phyloP scores from a whole-genome alignment of 2,888 invertebrate genomes.

The Tupiocoris notatus region DNA sequence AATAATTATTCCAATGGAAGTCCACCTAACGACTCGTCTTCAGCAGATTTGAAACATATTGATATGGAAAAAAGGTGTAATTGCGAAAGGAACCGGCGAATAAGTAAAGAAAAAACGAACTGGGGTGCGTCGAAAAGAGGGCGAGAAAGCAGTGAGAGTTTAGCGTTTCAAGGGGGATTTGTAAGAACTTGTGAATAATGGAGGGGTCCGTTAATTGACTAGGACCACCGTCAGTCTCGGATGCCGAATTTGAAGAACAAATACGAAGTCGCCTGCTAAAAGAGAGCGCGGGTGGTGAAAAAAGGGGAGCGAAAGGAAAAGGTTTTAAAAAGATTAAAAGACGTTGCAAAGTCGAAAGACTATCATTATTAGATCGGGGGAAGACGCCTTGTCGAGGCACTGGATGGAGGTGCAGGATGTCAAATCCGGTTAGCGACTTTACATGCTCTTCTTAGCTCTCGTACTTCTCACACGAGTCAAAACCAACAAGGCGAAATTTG shows the following conservation, averaged over 20 bases:
- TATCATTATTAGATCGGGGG: slow-evolving; percentile 18
- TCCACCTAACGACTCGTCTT: slow-evolving; percentile 2
- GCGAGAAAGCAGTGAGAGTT: not conserved
- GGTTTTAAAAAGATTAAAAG: slow-evolving; percentile 32
- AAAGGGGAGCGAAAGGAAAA: slow-evolving; percentile 8
- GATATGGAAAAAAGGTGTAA: slow-evolving; percentile 39
- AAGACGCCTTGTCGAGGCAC: not conserved
- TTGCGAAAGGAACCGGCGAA: slow-evolving; percentile 19
- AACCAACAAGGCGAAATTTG: not conserved
- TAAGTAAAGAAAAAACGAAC: slow-evolving; percentile 8
- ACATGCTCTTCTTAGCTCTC: too few relatives aligned
- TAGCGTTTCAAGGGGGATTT: slow-evolving; percentile 22
- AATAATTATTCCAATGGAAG: not conserved
- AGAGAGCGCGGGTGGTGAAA: not conserved
- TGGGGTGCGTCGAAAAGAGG: slow-evolving; percentile 3
- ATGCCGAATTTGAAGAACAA: slow-evolving; percentile 34
- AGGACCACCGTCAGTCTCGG: slow-evolving; percentile 1
- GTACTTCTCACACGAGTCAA: not conserved
- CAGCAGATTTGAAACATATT: slow-evolving; percentile 17
- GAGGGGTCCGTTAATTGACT: slow-evolving; percentile 34
- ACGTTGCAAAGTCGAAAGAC: slow-evolving; percentile 19
- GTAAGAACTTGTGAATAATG: slow-evolving; percentile 37
- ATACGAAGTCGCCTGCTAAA: slow-evolving; percentile 13
- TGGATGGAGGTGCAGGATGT: not conserved
- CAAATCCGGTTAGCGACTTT: slow-evolving; percentile 24